These are phyloP conservation scores for Elephas maximus DNA, from an alignment of 2,113 vertebrate species.

Conservation along the genomic window DNA sequence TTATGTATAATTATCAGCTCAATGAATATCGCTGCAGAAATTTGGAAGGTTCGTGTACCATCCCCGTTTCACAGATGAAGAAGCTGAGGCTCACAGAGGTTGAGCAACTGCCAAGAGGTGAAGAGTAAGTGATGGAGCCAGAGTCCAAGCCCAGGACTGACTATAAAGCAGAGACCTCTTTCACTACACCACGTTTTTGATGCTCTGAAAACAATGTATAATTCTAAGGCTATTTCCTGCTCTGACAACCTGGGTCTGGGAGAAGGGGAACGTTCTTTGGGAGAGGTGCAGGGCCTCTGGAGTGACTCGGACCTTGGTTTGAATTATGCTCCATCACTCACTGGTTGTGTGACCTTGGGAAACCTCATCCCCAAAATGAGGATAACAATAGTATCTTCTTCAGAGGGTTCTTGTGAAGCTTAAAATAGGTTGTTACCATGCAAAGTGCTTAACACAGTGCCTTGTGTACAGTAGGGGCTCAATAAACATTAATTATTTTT, in stretches of 20 bases:
- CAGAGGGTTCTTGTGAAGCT: background rate
- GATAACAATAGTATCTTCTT: background rate
- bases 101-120: background rate
- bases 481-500: background rate
- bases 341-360: background rate
- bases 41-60: background rate
- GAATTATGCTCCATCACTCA: background rate
- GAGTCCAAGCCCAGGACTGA: background rate
- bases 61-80: background rate
- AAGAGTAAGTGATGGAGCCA: background rate
- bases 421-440: background rate
- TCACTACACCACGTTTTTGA: background rate
- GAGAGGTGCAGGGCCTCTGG: background rate
- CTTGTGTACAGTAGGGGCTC: background rate
- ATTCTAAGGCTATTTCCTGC: background rate
- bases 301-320: background rate
- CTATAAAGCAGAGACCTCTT: background rate
- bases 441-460: background rate
- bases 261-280: background rate
- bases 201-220: background rate
- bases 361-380: background rate
- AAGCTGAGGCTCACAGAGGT: background rate
- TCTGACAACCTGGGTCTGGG: background rate
- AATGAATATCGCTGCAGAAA: background rate
- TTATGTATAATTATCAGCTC: background rate